Evolutionary conservation across 2,888 invertebrate genomes (phyloP), one percentile per base, ranked within the genome.

Genomic region (Scaptomyza reducta): DNA sequence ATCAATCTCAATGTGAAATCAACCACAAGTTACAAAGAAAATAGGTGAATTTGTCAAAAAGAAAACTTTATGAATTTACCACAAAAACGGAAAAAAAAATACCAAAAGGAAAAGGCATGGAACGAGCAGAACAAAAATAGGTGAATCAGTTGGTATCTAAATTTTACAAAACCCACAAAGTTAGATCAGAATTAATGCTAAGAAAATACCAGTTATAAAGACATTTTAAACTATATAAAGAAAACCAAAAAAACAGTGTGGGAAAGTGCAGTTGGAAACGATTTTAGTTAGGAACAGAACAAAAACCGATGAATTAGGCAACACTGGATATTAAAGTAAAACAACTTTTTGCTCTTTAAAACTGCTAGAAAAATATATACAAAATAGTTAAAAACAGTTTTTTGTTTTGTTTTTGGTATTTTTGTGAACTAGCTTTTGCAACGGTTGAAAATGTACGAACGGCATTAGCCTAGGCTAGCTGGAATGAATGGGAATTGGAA

Each of bases 1-100:
- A 50, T 25, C 22, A 51, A 55, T 14, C 22, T 10, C 33, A 47
- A 42, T 57, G 57, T 57, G 42, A 49, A 49, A 47, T 46, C 13
- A 18, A 49, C 5, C n/a, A n/a, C 1, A n/a, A 44, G 18, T 27
- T 25, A 27, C 33, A 33, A 31, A 13, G 13, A 31, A 18, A 47
- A 45, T 4, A 45, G 27, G 45, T 45, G 45, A 45, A 45, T 27
- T 14, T 11, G 10, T 27, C 25, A 27, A 3, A 33, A 45, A 11
- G 29, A 47, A 47, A 47, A 9, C n/a, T n/a, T n/a, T n/a, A n/a
- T 7, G 11, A 33, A 5, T 46, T 46, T 29, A 16, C 29, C 14
- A 31, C 16, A 7, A 16, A 7, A 5, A 29, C n/a, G n/a, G n/a
- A 14, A 11, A 3, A 10, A 6, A 11, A 27, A 14, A 14, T 5